Base-by-base conservation (phyloP, 1,140 invertebrate species). In the Pararge aegeria region DNA sequence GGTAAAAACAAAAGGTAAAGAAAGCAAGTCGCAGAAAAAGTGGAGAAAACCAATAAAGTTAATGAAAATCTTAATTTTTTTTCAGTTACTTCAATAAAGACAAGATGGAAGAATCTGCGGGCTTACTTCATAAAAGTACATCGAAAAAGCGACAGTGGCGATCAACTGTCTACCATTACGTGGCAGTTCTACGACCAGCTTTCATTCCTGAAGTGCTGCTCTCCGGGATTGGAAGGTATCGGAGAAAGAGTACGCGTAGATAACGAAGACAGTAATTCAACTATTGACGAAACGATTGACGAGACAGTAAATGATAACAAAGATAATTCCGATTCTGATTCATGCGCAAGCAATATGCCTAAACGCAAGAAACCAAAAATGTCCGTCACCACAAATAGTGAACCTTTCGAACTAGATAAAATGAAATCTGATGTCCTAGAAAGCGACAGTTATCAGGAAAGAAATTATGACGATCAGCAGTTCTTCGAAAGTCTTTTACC, bases 161-260 rank as follows among this genome's bases (percentile, higher is more conserved):
- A 20, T 15, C 46, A 49, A 5, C 4, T 29, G 46, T 16, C 24
- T 5, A 49, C 46, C 1, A 49, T 49, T 0, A 49, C 46, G 21
- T 49, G 46, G 46, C 46, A 49, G 21, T 49, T 49, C 15, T 49
- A 49, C 15, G 46, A 49, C 10, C 46, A 49, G 19, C 46, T 49
- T 1, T 19, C 24, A 15, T 49, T 49, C 9, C 9, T 49, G 5
- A 49, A 49, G 15, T 16, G 13, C 12, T 49, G 42, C 19, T 18
- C 42, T 4, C 18, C 42, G 1, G 42, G 42, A 12, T 12, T 20
- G 1, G 42, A 46, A 10, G 13, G 24, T 4, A 24, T 24, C 24
- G 24, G 16, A 7, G 42, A 46, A 4, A 10, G 12, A 2, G 16
- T 46, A 12, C 42, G 10, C 6, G 19, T 20, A 19, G 18, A 46